Percentiles rank a stretch among this genome's conserved stretches.
phyloP scores from a whole-genome alignment of 2,888 invertebrate species.

The Limnephilus lunatus region DNA sequence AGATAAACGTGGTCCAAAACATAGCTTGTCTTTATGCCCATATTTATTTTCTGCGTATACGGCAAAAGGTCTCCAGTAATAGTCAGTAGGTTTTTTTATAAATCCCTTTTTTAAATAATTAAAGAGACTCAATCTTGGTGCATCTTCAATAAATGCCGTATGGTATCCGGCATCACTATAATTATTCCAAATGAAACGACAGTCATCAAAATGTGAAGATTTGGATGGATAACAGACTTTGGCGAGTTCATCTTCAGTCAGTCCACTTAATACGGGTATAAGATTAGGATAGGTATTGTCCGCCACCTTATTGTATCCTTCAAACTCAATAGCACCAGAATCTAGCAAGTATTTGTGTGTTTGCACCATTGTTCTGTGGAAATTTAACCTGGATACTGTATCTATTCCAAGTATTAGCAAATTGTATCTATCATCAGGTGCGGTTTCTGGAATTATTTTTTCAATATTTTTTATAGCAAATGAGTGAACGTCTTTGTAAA shows the following conservation, averaged over 20 bases:
- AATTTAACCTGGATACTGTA: conserved; percentile 90
- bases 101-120: conserved; percentile 89
- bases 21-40: conserved; percentile 82
- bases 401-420: conserved; percentile 91
- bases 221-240: conserved; percentile 80
- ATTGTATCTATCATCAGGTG: conserved; percentile 71
- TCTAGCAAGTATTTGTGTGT: conserved; percentile 80
- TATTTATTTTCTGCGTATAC: conserved; percentile 82
- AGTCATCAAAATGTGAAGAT: conserved; percentile 83
- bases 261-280: conserved; percentile 87
- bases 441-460: background rate
- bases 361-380: conserved; percentile 89
- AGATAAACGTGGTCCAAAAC: conserved; percentile 83
- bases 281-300: conserved; percentile 97
- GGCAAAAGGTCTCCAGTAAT: conserved; percentile 87
- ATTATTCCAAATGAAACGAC: conserved; percentile 91
- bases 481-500: conserved; percentile 84
- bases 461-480: conserved; percentile 77
- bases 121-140: conserved; percentile 86
- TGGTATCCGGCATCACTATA: conserved; percentile 84
- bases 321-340: conserved; percentile 84
- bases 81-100: conserved; percentile 87
- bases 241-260: conserved; percentile 81
- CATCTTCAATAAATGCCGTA: conserved; percentile 91
- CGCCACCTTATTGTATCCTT: conserved; percentile 95